Evolutionary conservation across 2,888 invertebrate species (phyloP).

Genomic region (Microchrysa polita): DNA sequence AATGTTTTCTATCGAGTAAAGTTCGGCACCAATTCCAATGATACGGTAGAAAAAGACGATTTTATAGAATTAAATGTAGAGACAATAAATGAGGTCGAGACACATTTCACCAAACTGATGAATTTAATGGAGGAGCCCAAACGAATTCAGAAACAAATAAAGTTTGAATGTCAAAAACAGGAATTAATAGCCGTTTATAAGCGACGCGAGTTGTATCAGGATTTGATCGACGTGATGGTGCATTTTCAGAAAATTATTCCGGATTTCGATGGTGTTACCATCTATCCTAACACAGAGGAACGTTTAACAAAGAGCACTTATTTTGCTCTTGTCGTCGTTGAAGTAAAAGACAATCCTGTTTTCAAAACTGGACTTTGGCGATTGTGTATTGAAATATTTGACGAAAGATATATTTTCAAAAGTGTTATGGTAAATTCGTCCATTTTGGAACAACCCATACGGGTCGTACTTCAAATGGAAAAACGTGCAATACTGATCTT

Average conservation of each 20-base stretch:
- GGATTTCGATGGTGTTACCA: background rate
- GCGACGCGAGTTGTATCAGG: background rate
- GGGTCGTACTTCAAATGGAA: slow-evolving; percentile 41
- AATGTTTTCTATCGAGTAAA: slow-evolving; percentile 59
- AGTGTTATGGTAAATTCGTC: slow-evolving; percentile 24
- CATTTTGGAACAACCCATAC: slow-evolving; percentile 21
- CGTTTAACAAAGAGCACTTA: slow-evolving; percentile 25
- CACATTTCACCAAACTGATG: slow-evolving; percentile 6
- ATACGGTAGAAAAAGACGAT: background rate
- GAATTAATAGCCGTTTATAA: slow-evolving; percentile 26
- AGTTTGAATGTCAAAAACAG: slow-evolving; percentile 31
- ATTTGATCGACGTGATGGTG: slow-evolving; percentile 9
- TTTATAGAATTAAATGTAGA: slow-evolving; percentile 11
- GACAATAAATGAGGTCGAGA: slow-evolving; percentile 24
- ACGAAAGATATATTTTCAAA: background rate
- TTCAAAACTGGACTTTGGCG: slow-evolving; percentile 39
- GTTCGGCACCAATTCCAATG: slow-evolving; percentile 46
- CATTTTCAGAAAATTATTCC: slow-evolving; percentile 12
- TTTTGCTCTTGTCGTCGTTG: slow-evolving; percentile 44
- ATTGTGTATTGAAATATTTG: slow-evolving; percentile 2
- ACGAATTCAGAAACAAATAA: slow-evolving; percentile 5
- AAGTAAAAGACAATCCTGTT: slow-evolving; percentile 40
- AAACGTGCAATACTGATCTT: slow-evolving; percentile 25
- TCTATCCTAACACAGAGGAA: slow-evolving; percentile 18
- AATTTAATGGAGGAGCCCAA: slow-evolving; percentile 34